phyloP scores from a whole-genome alignment of 2,113 vertebrate genomes.

The Hemichromis elongatus region DNA sequence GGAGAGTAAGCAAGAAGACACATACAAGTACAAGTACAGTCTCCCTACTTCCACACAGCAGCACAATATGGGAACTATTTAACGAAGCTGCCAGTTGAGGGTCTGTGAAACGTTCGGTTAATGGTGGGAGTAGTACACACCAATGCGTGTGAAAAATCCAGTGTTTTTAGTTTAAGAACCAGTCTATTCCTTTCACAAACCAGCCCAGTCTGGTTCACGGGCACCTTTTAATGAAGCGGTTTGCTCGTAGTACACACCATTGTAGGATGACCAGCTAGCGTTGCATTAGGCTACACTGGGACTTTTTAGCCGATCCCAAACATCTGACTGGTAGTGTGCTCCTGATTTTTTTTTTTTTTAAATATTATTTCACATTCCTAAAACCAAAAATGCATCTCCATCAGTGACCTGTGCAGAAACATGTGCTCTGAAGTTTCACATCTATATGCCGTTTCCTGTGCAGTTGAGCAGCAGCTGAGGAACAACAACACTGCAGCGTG shows the following conservation, averaged over 20 bases:
- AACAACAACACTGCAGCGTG: neutral
- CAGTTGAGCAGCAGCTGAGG: neutral
- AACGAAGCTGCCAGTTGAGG: neutral
- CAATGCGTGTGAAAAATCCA: neutral
- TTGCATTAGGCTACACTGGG: neutral
- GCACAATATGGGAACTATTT: neutral
- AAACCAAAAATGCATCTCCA: neutral
- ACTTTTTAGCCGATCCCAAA: no score
- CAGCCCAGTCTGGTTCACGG: fast-evolving
- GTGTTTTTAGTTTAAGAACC: neutral
- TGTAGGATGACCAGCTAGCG: neutral
- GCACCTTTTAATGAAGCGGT: neutral
- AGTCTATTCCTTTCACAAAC: no score
- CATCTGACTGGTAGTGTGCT: neutral
- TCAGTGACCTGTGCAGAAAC: neutral
- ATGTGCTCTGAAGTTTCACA: neutral
- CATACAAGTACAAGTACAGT: fast-evolving
- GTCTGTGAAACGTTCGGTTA: neutral
- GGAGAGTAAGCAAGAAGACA: neutral
- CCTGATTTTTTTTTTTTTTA: neutral
- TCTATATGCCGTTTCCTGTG: neutral
- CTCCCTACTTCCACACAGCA: fast-evolving
- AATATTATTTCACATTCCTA: neutral
- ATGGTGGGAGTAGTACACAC: neutral
- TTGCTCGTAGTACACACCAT: neutral